A percentile compares a stretch with the other conserved stretches of the same genome.
phyloP scores from a whole-genome alignment of 2,113 vertebrate genomes.

The Progne subis region DNA sequence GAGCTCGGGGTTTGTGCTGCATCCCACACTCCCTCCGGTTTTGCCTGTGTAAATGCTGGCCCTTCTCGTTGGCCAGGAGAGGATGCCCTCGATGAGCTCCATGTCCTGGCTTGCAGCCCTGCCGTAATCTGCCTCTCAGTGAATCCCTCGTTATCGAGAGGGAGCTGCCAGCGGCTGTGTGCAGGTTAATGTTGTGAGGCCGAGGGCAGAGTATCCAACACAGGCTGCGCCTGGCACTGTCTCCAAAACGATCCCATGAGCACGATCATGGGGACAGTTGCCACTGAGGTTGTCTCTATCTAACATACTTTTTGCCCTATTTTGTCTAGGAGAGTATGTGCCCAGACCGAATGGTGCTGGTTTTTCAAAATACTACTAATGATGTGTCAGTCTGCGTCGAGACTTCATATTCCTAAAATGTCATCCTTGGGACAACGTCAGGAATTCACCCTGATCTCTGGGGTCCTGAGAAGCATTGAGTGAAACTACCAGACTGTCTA shows the following conservation, averaged over 20 bases:
- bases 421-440: not conserved
- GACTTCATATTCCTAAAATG: not conserved
- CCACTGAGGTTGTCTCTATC: not conserved
- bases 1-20: not conserved
- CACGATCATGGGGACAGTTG: accelerated
- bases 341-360: not conserved
- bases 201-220: not conserved
- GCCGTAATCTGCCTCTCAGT: not conserved
- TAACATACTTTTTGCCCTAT: accelerated
- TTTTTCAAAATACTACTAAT: not conserved
- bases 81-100: not conserved
- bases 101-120: not conserved
- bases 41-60: not conserved
- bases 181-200: not conserved
- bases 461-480: accelerated
- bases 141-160: not conserved
- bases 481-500: not conserved
- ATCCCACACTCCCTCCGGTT: accelerated
- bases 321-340: not conserved
- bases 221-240: accelerated
- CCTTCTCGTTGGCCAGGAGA: not conserved
- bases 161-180: accelerated
- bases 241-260: not conserved
- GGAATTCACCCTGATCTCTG: not conserved
- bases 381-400: not conserved